Evolutionary conservation across 2,888 invertebrate species (phyloP).

Genomic region (Leucoptera coffeella): DNA sequence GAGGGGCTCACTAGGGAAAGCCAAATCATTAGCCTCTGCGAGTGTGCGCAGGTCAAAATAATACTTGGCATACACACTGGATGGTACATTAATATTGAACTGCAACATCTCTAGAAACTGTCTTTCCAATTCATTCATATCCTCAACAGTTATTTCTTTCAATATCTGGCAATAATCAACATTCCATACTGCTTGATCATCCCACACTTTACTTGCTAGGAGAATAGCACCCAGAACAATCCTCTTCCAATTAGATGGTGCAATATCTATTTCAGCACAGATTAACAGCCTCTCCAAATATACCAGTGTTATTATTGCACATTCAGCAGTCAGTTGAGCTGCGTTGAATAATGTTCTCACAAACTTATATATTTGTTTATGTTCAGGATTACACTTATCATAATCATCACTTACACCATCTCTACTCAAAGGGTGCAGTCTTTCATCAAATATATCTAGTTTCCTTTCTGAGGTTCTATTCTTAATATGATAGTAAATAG

Average conservation of each 20-base stretch:
- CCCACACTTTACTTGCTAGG: slow-evolving; percentile 98
- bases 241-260: slow-evolving; percentile 96
- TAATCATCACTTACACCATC: slow-evolving; percentile 87
- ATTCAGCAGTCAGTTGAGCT: slow-evolving; percentile 98
- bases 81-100: slow-evolving; percentile 99
- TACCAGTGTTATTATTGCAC: slow-evolving; percentile 98
- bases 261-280: slow-evolving; percentile 96
- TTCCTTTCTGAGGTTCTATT: slow-evolving; percentile 87
- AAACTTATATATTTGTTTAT: slow-evolving; percentile 95
- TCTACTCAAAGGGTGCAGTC: slow-evolving; percentile 88
- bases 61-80: slow-evolving; percentile 99
- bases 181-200: slow-evolving; percentile 99
- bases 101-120: slow-evolving; percentile 97
- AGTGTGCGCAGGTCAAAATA: slow-evolving; percentile 97
- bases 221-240: slow-evolving; percentile 97
- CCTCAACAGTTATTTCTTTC: slow-evolving; percentile 91
- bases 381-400: slow-evolving; percentile 93
- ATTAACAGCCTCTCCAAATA: slow-evolving; percentile 91
- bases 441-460: slow-evolving; percentile 97
- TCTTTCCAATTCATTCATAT: slow-evolving; percentile 95
- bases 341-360: slow-evolving; percentile 97
- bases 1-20: slow-evolving; percentile 90
- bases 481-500: slow-evolving; percentile 98
- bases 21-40: slow-evolving; percentile 94
- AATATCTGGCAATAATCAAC: slow-evolving; percentile 99